Base-by-base conservation (phyloP, 2,797 vertebrate genomes). In the Arnoldichthys spilopterus region DNA sequence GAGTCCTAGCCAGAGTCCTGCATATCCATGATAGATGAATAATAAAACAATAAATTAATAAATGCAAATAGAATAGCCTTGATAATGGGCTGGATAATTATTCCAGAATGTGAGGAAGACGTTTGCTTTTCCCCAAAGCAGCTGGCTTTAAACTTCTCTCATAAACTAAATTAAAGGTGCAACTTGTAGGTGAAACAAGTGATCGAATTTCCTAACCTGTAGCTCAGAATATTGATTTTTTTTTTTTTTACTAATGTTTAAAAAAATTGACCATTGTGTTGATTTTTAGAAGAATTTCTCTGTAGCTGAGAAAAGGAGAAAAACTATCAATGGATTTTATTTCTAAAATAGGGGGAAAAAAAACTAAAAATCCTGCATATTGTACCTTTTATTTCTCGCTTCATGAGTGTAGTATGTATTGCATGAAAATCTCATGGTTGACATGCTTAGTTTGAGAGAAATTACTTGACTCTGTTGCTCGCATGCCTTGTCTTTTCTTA, bases 391-490 rank as follows among this genome's bases (percentile, higher is more conserved):
- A 6, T 22, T 72, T 1, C 8, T 2, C 13, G 5, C n/a, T 13
- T 51, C 32, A 49, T 70, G 67, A 61, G 22, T 61, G 24, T 20
- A 56, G 56, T 26, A 69, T 43, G 43, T 49, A 8, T 63, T 77
- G 80, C 80, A 84, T 84, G 74, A 67, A 40, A 43, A 22, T 32
- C 47, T 64, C 32, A 43, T 22, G 6, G 26, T 79, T 40, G 64
- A 56, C 45, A 45, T 9, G 16, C n/a, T 67, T 62, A 5, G 3
- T 26, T 76, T 61, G 47, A 1, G 54, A 68, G 30, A 72, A 8
- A 18, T 34, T 16, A 30, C 34, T 49, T 66, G 51, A 79, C 37
- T 22, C 34, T 26, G 9, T 37, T 53, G 2, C 24, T 72, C 34
- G 74, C 74, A 81, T 73, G 74, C 59, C 66, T 61, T 18, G 59